Evolutionary conservation across 2,113 vertebrate species (phyloP), one percentile per base, ranked within the genome.

Genomic region (Petrocephalus microphthalmus): DNA sequence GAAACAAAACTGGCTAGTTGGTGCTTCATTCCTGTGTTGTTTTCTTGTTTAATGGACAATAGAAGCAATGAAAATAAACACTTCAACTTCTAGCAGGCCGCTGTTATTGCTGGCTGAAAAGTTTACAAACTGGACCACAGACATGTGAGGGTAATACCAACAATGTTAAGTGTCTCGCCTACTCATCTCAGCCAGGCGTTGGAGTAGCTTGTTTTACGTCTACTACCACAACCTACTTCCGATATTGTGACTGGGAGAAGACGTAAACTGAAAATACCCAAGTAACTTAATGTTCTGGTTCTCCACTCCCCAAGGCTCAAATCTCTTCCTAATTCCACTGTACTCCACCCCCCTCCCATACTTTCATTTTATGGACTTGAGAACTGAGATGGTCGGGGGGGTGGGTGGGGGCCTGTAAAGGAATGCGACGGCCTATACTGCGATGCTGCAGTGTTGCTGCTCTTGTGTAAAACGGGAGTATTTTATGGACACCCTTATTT

Each of bases 71-170:
- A 67, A 47, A 86, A 56, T 33, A 17, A 29, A 56, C 54, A 20
- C 74, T 54, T 20, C 42, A 84, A 71, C 67, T 90, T 20, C 71
- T 51, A 42, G 85, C 56, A 33, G 85, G n/a, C 64, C 64, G 11
- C 45, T 91, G 87, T 90, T 90, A 56, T 90, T 91, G 22, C 85
- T 90, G 89, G 87, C 89, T 74, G 42, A 22, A 52, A 54, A 33
- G 82, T 90, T 91, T 92, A 91, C 85, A 56, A 89, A 91, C 82
- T 88, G n/a, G 60, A 45, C 86, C 52, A 29, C 4, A 37, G 37
- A 22, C 74, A 37, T n/a, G 67, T 56, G 88, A 81, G 82, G 53
- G 87, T 15, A 90, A 90, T 89, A 87, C 54, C 60, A 91, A 88
- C 87, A 87, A 52, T 87, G 87, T 89, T 91, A 33, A 86, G 74